phyloP scores from a whole-genome alignment of 2,888 invertebrate species.

The Adelognathus sp. region DNA sequence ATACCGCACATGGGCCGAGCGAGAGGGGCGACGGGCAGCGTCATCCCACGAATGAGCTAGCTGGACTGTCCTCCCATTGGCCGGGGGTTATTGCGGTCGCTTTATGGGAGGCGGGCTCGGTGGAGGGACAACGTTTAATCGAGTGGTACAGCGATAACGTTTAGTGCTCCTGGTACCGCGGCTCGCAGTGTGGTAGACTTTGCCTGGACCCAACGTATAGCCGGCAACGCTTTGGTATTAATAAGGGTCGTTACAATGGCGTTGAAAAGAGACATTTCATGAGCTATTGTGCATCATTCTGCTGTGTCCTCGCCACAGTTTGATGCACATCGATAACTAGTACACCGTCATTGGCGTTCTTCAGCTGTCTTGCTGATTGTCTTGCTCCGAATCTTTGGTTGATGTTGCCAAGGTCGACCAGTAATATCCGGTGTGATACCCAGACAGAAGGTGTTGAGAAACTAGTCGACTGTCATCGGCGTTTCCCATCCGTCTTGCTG shows the following conservation, averaged over 20 bases:
- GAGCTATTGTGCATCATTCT: no score
- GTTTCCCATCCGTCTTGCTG: no score
- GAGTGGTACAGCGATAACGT: conserved; percentile 70
- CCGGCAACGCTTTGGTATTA: conserved; percentile 38
- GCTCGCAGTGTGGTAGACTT: conserved; percentile 35
- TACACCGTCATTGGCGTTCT: no score
- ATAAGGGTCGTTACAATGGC: conserved; percentile 24
- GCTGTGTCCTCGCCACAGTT: no score
- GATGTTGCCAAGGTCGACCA: no score
- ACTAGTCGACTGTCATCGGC: no score
- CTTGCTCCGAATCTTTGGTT: no score
- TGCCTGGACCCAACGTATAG: conserved; percentile 25
- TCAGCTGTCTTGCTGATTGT: no score
- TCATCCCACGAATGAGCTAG: conserved; percentile 23
- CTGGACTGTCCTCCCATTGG: conserved; percentile 53
- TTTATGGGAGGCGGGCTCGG: conserved; percentile 66
- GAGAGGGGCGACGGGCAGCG: conserved; percentile 15
- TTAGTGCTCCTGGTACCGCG: conserved; percentile 58
- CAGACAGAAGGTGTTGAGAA: no score
- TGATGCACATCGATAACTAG: no score
- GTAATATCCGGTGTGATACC: no score
- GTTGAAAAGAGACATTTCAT: conserved; percentile 12
- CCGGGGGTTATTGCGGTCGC: conserved; percentile 63
- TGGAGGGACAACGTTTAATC: conserved; percentile 71
- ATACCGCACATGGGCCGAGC: conserved; percentile 24